Evolutionary conservation across 2,113 vertebrate species (phyloP).

Genomic region (Gobiocypris rarus): DNA sequence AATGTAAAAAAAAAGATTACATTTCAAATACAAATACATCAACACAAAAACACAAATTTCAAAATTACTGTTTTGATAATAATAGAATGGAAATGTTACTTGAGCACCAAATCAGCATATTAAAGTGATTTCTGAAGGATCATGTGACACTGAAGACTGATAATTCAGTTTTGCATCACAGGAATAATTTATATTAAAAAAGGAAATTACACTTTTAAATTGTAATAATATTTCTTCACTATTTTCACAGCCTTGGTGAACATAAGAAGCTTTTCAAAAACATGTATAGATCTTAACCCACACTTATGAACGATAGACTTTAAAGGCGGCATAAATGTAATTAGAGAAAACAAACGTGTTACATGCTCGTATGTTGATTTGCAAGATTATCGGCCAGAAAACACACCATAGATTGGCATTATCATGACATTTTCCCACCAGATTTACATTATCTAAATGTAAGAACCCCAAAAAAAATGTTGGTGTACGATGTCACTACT

Average conservation of each 20-base stretch:
- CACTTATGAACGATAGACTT: background rate
- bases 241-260: background rate
- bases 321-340: background rate
- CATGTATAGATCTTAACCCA: too few species aligned
- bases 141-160: too few species aligned
- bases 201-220: background rate
- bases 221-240: too few species aligned
- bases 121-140: background rate
- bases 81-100: background rate
- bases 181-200: background rate
- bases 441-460: background rate
- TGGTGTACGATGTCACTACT: background rate
- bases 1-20: too few species aligned
- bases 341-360: background rate
- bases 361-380: background rate
- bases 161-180: too few species aligned
- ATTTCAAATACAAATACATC: too few species aligned
- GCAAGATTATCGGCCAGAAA: background rate
- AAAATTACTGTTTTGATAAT: too few species aligned
- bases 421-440: background rate
- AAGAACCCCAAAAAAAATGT: background rate
- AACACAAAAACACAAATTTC: too few species aligned
- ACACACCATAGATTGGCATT: background rate
- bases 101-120: background rate
- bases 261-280: background rate